A percentile compares a stretch with the other conserved stretches of the same genome.
These are phyloP conservation scores for Xylota segnis DNA, from an alignment of 2,888 invertebrate genomes.

Conservation along the genomic window DNA sequence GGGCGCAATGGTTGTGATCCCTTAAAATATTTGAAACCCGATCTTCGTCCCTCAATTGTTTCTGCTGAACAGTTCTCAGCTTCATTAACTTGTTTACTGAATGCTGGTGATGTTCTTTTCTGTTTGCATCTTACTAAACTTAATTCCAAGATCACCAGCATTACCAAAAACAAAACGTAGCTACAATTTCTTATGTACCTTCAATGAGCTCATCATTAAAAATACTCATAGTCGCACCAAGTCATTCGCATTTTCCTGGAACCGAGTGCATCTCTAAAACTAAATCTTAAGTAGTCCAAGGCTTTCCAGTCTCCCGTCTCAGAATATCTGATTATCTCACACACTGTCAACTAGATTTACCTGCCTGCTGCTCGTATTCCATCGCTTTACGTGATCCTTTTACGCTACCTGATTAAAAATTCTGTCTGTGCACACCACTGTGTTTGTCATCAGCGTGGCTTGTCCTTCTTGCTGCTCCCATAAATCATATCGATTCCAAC, in stretches of 20 bases:
- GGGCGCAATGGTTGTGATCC: too few relatives aligned
- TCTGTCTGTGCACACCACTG: slow-evolving; percentile 56
- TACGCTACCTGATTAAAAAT: slow-evolving; percentile 51
- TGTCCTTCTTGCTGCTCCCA: slow-evolving; percentile 65
- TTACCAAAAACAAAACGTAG: not conserved
- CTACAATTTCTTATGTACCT: not conserved
- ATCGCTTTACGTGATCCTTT: slow-evolving; percentile 52
- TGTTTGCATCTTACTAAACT: not conserved
- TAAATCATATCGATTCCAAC: slow-evolving; percentile 56
- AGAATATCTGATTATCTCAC: slow-evolving; percentile 58
- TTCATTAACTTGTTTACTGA: too few relatives aligned
- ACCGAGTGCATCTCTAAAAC: slow-evolving; percentile 59
- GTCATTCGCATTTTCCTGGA: slow-evolving; percentile 60
- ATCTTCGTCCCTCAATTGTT: too few relatives aligned
- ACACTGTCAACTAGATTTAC: slow-evolving; percentile 12
- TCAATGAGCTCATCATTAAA: slow-evolving; percentile 60
- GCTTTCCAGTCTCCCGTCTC: slow-evolving; percentile 58
- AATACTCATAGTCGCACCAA: slow-evolving; percentile 50
- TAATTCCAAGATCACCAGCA: not conserved
- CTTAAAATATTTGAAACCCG: too few relatives aligned
- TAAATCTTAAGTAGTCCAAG: slow-evolving; percentile 62
- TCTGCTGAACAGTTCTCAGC: too few relatives aligned
- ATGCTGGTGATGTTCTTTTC: not conserved
- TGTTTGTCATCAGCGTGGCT: slow-evolving; percentile 37
- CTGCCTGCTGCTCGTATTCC: slow-evolving; percentile 13